Evolutionary conservation across 2,888 invertebrate genomes (phyloP).

Genomic region (Galerucella pusilla): DNA sequence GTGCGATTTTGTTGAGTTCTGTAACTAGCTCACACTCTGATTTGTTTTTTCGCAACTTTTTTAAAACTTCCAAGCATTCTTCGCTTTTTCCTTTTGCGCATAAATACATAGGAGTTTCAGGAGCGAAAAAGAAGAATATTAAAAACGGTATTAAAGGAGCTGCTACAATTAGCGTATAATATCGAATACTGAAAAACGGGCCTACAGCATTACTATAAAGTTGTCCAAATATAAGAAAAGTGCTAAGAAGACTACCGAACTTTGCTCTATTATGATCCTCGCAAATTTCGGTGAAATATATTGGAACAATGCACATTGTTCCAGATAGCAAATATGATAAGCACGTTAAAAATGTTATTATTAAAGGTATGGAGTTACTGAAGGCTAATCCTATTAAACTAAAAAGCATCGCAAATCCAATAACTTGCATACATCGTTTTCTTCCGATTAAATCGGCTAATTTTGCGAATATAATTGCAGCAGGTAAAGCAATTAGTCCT

Average conservation of each 20-base stretch:
- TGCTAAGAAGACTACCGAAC: background rate
- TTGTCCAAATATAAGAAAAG: conserved; percentile 11
- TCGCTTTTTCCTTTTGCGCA: conserved; percentile 8
- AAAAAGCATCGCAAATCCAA: background rate
- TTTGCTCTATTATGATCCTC: conserved; percentile 36
- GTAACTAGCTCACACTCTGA: conserved; percentile 9
- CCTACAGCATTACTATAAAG: conserved; percentile 25
- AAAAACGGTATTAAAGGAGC: conserved; percentile 17
- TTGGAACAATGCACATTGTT: background rate
- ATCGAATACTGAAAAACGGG: conserved; percentile 15
- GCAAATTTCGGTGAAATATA: conserved; percentile 26
- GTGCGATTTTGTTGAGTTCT: conserved; percentile 11
- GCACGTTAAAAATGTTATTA: background rate
- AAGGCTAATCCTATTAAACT: conserved; percentile 12
- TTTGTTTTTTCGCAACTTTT: conserved; percentile 20
- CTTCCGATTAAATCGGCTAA: conserved; percentile 26
- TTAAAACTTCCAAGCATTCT: conserved; percentile 15
- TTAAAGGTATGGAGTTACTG: background rate
- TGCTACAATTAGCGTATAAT: conserved; percentile 18
- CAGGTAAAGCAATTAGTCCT: conserved; percentile 1
- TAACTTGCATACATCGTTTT: conserved; percentile 14
- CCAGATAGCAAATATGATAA: background rate
- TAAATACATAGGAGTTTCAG: conserved; percentile 28
- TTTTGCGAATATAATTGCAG: conserved; percentile 5
- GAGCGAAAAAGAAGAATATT: conserved; percentile 9